Percentiles rank a stretch among this genome's conserved stretches.
These are phyloP conservation scores for Peromyscus maniculatus DNA, from an alignment of 2,113 vertebrate species.

Conservation along the genomic window DNA sequence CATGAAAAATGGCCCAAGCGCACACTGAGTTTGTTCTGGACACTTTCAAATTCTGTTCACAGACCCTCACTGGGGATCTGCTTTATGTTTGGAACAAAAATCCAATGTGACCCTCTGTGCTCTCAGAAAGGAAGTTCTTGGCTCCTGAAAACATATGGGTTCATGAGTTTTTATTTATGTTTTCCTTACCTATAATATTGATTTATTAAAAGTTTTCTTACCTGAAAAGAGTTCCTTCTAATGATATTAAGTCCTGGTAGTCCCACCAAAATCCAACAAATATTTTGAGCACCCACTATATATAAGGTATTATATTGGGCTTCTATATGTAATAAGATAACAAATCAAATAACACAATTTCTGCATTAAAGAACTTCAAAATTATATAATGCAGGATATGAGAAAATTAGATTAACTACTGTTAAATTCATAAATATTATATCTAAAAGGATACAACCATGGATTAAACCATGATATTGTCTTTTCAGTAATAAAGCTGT, in stretches of 20 bases:
- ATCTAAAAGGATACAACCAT: neutral
- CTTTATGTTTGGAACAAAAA: slow-evolving; percentile 12
- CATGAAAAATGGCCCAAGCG: neutral
- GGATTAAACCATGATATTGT: neutral
- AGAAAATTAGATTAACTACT: neutral
- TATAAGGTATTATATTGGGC: neutral
- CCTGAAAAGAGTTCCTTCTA: slow-evolving; percentile 15
- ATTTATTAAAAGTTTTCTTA: neutral
- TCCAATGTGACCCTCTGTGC: neutral
- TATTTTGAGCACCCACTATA: neutral
- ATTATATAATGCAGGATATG: neutral
- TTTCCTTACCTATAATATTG: neutral
- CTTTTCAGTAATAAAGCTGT: neutral
- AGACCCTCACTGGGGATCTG: neutral
- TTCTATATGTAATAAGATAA: neutral
- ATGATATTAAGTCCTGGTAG: neutral
- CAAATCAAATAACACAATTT: slow-evolving; percentile 22
- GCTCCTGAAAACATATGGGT: neutral
- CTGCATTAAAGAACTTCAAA: slow-evolving; percentile 1
- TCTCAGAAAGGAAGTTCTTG: slow-evolving; percentile 24
- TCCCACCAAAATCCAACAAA: slow-evolving; percentile 6
- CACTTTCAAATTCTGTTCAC: neutral
- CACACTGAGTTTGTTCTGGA: neutral
- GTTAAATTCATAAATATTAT: neutral
- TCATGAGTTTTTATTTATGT: neutral